phyloP scores from a whole-genome alignment of 2,888 invertebrate species.

The Amblyjoppa proteus region DNA sequence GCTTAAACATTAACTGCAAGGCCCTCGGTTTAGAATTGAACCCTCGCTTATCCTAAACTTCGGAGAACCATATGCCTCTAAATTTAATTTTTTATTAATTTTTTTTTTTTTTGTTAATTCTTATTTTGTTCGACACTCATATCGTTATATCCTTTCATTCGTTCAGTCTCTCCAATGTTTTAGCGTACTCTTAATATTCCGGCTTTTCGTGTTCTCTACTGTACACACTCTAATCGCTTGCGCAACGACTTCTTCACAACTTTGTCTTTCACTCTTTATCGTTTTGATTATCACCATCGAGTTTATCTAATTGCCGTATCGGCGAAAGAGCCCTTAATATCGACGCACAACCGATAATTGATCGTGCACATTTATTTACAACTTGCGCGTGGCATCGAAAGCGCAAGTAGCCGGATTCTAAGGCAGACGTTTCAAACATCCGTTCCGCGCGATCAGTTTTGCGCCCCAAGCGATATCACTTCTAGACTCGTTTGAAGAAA shows the following conservation, averaged over 20 bases:
- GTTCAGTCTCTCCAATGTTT: constrained; percentile 55
- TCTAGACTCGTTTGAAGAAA: constrained; percentile 11
- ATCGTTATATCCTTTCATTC: constrained; percentile 46
- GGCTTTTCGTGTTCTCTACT: constrained; percentile 44
- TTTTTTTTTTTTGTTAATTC: constrained; percentile 5
- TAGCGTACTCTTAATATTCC: constrained; percentile 40
- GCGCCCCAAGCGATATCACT: constrained; percentile 15
- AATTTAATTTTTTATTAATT: constrained; percentile 20
- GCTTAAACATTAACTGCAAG: constrained; percentile 68
- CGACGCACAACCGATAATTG: constrained; percentile 64
- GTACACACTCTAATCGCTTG: constrained; percentile 60
- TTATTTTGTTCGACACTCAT: constrained; percentile 44
- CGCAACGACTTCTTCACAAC: constrained; percentile 32
- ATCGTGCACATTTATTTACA: constrained; percentile 66
- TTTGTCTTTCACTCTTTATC: constrained; percentile 18
- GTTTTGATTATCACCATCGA: constrained; percentile 69
- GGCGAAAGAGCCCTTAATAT: constrained; percentile 40
- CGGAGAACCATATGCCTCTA: constrained; percentile 52
- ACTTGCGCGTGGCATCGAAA: constrained; percentile 55
- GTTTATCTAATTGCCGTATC: constrained; percentile 48
- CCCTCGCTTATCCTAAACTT: constrained; percentile 60
- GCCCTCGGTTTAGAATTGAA: constrained; percentile 70
- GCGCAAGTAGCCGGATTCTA: constrained; percentile 52
- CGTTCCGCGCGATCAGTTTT: constrained; percentile 37
- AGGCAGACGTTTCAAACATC: constrained; percentile 57